A percentile compares a stretch with the other conserved stretches of the same genome.
Evolutionary conservation across 2,888 invertebrate genomes (phyloP).

Genomic region (Pomacea canaliculata): DNA sequence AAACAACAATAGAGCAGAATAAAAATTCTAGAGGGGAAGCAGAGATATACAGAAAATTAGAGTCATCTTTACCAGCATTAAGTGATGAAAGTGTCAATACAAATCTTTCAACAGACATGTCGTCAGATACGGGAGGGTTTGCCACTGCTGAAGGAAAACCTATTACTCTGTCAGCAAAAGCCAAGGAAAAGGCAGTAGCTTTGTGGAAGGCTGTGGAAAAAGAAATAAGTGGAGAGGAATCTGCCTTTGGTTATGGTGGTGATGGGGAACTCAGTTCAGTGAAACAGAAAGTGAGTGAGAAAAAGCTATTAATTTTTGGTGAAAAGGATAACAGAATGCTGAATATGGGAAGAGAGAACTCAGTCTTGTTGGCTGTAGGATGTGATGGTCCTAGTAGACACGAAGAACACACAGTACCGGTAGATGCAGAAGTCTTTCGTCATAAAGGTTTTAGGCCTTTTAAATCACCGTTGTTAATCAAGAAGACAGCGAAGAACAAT

Average conservation of each 20-base stretch:
- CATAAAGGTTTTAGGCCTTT: constrained; percentile 56
- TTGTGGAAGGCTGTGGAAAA: constrained; percentile 20
- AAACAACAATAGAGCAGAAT: neutral
- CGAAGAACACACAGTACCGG: too few relatives aligned
- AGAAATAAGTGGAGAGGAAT: neutral
- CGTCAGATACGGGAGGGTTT: neutral
- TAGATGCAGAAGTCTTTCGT: too few relatives aligned
- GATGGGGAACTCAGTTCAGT: constrained; percentile 46
- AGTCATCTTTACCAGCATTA: too few relatives aligned
- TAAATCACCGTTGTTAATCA: constrained; percentile 42
- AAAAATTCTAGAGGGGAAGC: neutral
- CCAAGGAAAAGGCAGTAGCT: constrained; percentile 7
- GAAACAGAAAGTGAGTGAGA: too few relatives aligned
- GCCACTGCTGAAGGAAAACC: constrained; percentile 16
- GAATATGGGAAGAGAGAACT: too few relatives aligned
- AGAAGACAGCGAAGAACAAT: neutral
- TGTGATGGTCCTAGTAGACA: too few relatives aligned
- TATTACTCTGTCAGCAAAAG: constrained; percentile 5
- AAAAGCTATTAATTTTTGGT: too few relatives aligned
- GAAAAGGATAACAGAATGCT: too few relatives aligned
- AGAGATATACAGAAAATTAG: neutral
- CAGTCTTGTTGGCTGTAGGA: too few relatives aligned
- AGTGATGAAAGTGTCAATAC: neutral
- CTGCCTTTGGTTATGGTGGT: constrained; percentile 24
- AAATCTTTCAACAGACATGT: neutral